Evolutionary conservation across 2,888 invertebrate genomes (phyloP), one percentile per base, ranked within the genome.

Genomic region (Lysandra coridon): DNA sequence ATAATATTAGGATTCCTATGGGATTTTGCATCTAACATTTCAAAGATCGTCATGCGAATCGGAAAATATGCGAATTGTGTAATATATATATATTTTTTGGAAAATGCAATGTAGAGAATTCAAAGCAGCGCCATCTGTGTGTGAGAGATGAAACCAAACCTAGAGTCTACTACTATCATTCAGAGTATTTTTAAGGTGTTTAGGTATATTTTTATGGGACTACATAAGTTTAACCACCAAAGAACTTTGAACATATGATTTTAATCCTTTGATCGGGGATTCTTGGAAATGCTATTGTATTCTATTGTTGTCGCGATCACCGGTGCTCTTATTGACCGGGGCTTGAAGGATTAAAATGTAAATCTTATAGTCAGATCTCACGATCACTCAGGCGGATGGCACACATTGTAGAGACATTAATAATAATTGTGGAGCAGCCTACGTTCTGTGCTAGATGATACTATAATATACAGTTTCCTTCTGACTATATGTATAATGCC

Each of bases 401-500:
- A 69, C 69, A 69, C 5, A 69, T 69, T 69, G 69, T 37, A 37
- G 64, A 30, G 69, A 69, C 69, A 69, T 69, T 69, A 69, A 69
- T 69, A 69, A 69, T 69, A 69, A 69, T 17, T 1, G 17, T 69
- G 23, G 30, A 30, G 12, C 69, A 69, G 69, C 69, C 69, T 69
- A 69, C 69, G 69, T 69, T 37, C 30, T 33, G 33, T 17, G 69
- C 33, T 69, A 69, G 69, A 69, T 69, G 69, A 69, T 17, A 69
- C 33, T 69, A 14, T 69, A 69, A 69, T 69, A 69, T 69, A 14
- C 33, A 33, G 17, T 69, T 69, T 69, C 69, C 69, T 69, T 69
- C 33, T 14, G 10, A 33, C 69, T 69, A 33, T 12, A 14, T 69
- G 14, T 14, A 14, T 69, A 33, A 69, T 69, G 69, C 33, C 69